Conservation (phyloP, 1,140 invertebrate genomes). For the Rhagoletis zephyria region DNA sequence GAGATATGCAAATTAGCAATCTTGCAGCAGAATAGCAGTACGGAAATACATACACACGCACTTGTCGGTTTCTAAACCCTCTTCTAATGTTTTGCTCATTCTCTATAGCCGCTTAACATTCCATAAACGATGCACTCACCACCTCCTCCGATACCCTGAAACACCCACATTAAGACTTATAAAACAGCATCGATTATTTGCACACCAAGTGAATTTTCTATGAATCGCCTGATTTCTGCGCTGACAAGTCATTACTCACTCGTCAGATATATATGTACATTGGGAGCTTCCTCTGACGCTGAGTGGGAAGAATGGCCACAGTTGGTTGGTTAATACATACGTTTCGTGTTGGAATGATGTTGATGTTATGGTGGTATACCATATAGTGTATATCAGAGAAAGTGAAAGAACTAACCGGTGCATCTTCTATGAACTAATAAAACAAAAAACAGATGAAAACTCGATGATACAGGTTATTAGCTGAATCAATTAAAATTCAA, state of each 20-base stretch:
- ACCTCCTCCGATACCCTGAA: not conserved
- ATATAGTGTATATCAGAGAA: too few relatives aligned
- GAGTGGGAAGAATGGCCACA: not conserved
- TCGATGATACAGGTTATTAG: too few relatives aligned
- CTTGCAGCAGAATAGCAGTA: too few relatives aligned
- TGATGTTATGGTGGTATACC: too few relatives aligned
- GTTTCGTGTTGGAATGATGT: too few relatives aligned
- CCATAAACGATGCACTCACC: not conserved
- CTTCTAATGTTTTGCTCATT: not conserved
- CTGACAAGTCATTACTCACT: not conserved
- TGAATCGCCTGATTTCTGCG: conserved; percentile 8
- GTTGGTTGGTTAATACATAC: not conserved
- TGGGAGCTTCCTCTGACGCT: too few relatives aligned
- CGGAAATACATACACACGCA: not conserved
- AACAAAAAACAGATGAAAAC: too few relatives aligned
- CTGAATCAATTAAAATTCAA: too few relatives aligned
- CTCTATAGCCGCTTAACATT: not conserved
- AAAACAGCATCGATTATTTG: conserved; percentile 40
- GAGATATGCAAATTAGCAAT: too few relatives aligned
- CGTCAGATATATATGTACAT: not conserved
- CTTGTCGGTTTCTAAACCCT: not conserved
- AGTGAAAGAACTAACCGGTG: too few relatives aligned
- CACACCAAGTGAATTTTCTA: not conserved
- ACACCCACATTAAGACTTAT: not conserved
- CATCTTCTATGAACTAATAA: too few relatives aligned